Evolutionary conservation across 2,888 invertebrate genomes (phyloP).

Genomic region (Sphaerophoria rueppellii): DNA sequence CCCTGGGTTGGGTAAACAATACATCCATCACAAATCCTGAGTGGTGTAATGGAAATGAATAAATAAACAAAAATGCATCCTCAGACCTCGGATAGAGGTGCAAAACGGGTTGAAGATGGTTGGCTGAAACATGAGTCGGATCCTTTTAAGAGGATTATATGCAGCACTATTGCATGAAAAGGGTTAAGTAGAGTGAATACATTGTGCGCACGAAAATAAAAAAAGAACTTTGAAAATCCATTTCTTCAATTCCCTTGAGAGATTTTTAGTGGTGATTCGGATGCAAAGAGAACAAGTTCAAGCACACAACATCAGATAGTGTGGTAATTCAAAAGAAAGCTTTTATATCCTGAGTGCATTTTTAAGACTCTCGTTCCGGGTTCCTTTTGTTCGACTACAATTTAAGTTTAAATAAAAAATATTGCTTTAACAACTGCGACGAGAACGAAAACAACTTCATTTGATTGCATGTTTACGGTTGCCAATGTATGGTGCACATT

Average conservation of each 20-base stretch:
- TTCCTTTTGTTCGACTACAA: neutral
- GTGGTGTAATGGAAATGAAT: slow-evolving; percentile 64
- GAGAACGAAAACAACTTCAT: slow-evolving; percentile 51
- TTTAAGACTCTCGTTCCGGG: slow-evolving; percentile 41
- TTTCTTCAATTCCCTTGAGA: slow-evolving; percentile 49
- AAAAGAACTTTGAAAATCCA: slow-evolving; percentile 21
- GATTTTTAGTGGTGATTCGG: slow-evolving; percentile 63
- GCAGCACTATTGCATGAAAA: slow-evolving; percentile 20
- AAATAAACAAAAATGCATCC: slow-evolving; percentile 58
- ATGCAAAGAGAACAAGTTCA: slow-evolving; percentile 44
- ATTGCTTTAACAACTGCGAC: neutral
- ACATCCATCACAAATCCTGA: slow-evolving; percentile 14
- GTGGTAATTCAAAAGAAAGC: slow-evolving; percentile 70
- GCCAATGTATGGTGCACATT: slow-evolving; percentile 48
- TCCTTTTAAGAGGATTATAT: slow-evolving; percentile 66
- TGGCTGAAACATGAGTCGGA: slow-evolving; percentile 60
- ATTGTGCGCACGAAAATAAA: slow-evolving; percentile 23
- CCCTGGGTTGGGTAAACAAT: neutral
- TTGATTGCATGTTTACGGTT: slow-evolving; percentile 70
- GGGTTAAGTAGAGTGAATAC: slow-evolving; percentile 41
- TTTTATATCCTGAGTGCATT: slow-evolving; percentile 72
- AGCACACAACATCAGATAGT: slow-evolving; percentile 52
- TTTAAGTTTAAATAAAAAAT: neutral
- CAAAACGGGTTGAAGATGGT: neutral
- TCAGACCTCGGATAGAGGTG: neutral